Base-by-base conservation (phyloP, 2,888 invertebrate genomes). In the Erynnis tages region DNA sequence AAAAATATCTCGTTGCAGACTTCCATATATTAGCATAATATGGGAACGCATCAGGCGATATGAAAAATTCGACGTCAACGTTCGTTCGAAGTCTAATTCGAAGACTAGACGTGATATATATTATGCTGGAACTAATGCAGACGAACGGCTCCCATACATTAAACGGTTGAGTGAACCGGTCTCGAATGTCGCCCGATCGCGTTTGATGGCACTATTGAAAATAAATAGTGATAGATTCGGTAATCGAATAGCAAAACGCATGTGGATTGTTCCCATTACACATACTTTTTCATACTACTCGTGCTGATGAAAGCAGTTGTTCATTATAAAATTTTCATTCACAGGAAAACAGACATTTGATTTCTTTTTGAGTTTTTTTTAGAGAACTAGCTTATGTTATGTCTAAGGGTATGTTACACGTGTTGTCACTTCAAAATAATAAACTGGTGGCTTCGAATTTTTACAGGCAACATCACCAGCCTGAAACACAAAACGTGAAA, bases 11-110 rank as follows among this genome's bases (percentile, higher is more conserved):
- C 46, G 25, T 35, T 17, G 44, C 43, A 44, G 17, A 13, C 32
- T 34, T 44, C 44, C 44, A 44, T 44, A 44, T 44, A 23, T 44
- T 44, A 34, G n/a, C 44, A 44, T 44, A 44, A 44, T 44, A 34
- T 32, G 32, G 23, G 34, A 44, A 44, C 44, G 44, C 44, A 44
- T 44, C 43, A 44, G 21, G 34, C 23, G 35, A 37, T 46, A 46
- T 46, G 46, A 46, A 46, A 46, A 46, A 35, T 46, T 13, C 13
- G 46, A 46, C 46, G 46, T 46, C 35, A 37, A 35, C 35, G 35
- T 46, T 46, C 35, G 25, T 17, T 45, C 25, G 17, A 1, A 37
- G 35, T 19, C 34, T 46, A 27, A 37, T 35, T 27, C 16, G 35
- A 23, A 35, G 34, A 25, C 25, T 32, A 35, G 45, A 27, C 16